phyloP scores from a whole-genome alignment of 1,140 invertebrate genomes.

The Drosophila sproati region DNA sequence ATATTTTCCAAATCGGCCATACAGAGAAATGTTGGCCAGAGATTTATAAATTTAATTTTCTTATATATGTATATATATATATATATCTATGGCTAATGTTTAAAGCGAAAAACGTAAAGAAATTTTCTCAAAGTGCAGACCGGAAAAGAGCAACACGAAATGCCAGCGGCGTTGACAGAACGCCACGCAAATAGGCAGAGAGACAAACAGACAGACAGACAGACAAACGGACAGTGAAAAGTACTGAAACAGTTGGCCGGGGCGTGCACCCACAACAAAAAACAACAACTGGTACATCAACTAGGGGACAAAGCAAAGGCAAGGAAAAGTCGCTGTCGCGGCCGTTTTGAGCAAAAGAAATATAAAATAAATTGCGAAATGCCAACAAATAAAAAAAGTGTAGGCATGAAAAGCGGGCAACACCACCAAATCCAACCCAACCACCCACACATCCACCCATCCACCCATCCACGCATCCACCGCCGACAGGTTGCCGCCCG shows the following conservation, averaged over 20 bases:
- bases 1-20: not conserved
- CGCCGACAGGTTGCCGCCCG: conserved; percentile 20
- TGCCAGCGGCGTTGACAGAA: conserved; percentile 60
- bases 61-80: not conserved
- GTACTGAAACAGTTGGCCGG: conserved; percentile 19
- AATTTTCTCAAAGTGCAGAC: conserved; percentile 67
- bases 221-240: conserved; percentile 11
- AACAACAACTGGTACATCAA: conserved; percentile 5
- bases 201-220: conserved; percentile 24
- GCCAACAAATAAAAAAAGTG: conserved; percentile 75
- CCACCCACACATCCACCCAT: not conserved
- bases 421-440: not conserved
- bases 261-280: conserved; percentile 14
- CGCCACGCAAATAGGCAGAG: conserved; percentile 52
- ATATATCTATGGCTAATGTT: no score
- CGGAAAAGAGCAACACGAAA: conserved; percentile 57
- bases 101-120: conserved; percentile 18
- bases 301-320: conserved; percentile 13
- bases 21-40: not conserved
- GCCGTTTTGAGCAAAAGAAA: conserved; percentile 57
- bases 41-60: not conserved
- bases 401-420: conserved; percentile 50
- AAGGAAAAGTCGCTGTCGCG: conserved; percentile 26
- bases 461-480: not conserved
- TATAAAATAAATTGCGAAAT: conserved; percentile 80